Conservation (phyloP, 2,888 invertebrate species). For the Drosophila pseudotalamancana region DNA sequence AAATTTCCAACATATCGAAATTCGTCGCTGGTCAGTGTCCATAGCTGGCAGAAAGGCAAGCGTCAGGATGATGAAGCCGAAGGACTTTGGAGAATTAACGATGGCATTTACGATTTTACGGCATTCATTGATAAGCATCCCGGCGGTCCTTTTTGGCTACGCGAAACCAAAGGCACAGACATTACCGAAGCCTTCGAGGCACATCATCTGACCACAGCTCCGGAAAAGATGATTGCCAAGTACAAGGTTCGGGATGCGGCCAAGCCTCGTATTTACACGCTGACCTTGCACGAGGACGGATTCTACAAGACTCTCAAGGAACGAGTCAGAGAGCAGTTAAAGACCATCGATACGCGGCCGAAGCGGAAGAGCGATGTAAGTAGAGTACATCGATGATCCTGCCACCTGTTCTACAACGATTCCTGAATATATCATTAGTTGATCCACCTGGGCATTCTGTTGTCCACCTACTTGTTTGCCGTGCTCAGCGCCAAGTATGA, state of each 20-base stretch:
- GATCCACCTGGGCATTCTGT: conserved; percentile 83
- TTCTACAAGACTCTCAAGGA: conserved; percentile 90
- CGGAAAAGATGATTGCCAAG: conserved; percentile 87
- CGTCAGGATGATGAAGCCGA: conserved; percentile 89
- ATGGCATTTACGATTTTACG: conserved; percentile 93
- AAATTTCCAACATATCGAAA: conserved; percentile 84
- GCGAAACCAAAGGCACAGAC: conserved; percentile 90
- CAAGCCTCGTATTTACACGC: conserved; percentile 88
- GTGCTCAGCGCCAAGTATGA: conserved; percentile 82
- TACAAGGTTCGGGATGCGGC: conserved; percentile 88
- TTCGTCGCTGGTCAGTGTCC: conserved; percentile 69
- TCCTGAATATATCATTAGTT: conserved; percentile 57
- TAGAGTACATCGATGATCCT: conserved; percentile 4
- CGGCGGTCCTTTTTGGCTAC: conserved; percentile 92
- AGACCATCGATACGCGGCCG: conserved; percentile 85
- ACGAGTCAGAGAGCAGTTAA: conserved; percentile 86
- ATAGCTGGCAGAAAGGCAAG: conserved; percentile 88
- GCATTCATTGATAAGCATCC: conserved; percentile 93
- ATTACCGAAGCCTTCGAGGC: conserved; percentile 92
- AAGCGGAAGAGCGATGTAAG: conserved; percentile 81
- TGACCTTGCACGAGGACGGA: conserved; percentile 90
- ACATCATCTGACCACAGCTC: conserved; percentile 88
- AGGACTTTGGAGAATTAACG: conserved; percentile 91
- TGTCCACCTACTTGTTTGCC: conserved; percentile 81
- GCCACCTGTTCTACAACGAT: neutral